Evolutionary conservation across 30 jellyfish, hydroid and myxozoan species (phyloP).

Genomic region (Chironex yamaguchii): DNA sequence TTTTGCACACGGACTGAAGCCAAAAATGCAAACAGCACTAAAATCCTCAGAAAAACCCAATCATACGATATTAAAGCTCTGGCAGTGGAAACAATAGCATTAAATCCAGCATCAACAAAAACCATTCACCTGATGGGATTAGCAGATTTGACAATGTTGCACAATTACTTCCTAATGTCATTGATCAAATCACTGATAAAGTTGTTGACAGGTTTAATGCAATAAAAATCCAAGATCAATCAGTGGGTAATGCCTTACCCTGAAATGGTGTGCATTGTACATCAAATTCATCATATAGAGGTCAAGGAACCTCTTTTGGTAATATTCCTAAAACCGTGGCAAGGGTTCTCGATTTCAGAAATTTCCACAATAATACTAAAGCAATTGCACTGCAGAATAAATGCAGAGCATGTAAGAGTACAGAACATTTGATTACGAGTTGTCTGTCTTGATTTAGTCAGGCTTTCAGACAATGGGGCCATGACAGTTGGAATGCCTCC

Average conservation of each 20-base stretch:
- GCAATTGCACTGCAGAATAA: no score
- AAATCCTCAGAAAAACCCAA: conserved; percentile 40
- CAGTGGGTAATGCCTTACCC: background rate
- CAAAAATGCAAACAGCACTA: conserved; percentile 51
- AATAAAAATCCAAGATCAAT: no score
- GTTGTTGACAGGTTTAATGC: background rate
- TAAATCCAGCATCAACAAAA: background rate
- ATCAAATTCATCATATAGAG: no score
- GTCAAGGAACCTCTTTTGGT: no score
- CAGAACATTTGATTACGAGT: conserved; percentile 26
- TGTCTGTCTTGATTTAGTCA: conserved; percentile 73
- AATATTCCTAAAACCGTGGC: no score
- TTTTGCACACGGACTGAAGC: conserved; percentile 37
- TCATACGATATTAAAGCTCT: conserved; percentile 12
- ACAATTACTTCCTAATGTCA: no score
- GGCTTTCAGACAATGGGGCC: conserved; percentile 76
- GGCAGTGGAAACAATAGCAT: conserved; percentile 24
- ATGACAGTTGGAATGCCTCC: conserved; percentile 24
- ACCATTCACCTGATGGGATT: background rate
- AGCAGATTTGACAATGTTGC: no score
- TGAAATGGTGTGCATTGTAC: conserved; percentile 1
- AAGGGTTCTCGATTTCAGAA: no score
- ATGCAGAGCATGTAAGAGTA: conserved; percentile 59
- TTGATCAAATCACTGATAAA: no score
- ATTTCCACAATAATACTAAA: no score